Percentiles rank a stretch among this genome's conserved stretches.
Conservation (phyloP, 2,888 invertebrate genomes). For the Dasysyrphus albostriatus region DNA sequence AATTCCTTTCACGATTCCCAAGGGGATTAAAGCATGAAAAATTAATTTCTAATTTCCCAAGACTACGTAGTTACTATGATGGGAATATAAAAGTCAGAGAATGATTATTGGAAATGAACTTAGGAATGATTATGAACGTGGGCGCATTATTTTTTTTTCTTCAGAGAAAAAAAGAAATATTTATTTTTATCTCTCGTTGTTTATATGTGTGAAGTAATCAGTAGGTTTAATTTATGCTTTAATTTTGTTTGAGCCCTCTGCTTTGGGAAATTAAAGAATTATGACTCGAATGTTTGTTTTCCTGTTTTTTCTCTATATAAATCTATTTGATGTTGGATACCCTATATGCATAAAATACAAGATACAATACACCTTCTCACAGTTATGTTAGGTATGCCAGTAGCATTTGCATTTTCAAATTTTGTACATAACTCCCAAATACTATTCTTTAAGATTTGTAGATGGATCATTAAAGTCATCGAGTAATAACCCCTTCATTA, state of each 20-base stretch:
- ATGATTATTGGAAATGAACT: slow-evolving; percentile 60
- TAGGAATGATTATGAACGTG: slow-evolving; percentile 12
- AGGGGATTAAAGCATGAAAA: slow-evolving; percentile 64
- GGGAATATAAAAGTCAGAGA: slow-evolving; percentile 43
- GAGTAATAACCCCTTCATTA: too few species aligned
- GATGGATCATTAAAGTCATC: too few species aligned
- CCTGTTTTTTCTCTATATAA: too few species aligned
- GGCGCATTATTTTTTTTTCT: slow-evolving; percentile 2
- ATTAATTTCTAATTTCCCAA: slow-evolving; percentile 72
- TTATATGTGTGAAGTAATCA: not conserved
- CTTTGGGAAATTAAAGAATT: too few species aligned
- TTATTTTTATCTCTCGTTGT: not conserved
- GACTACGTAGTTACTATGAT: slow-evolving; percentile 35
- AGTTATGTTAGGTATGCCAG: too few species aligned
- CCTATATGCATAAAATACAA: too few species aligned
- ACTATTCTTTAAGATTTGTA: too few species aligned
- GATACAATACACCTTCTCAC: too few species aligned
- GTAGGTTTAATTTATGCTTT: not conserved
- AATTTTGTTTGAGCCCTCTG: not conserved
- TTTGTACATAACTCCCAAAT: too few species aligned
- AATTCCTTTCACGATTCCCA: slow-evolving; percentile 37
- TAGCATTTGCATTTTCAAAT: too few species aligned
- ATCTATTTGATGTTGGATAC: too few species aligned
- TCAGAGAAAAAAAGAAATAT: not conserved
- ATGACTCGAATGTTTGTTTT: too few species aligned